Conservation (phyloP, 37 sponge, comb jelly and placozoan genomes). For the Bolinopsis microptera region DNA sequence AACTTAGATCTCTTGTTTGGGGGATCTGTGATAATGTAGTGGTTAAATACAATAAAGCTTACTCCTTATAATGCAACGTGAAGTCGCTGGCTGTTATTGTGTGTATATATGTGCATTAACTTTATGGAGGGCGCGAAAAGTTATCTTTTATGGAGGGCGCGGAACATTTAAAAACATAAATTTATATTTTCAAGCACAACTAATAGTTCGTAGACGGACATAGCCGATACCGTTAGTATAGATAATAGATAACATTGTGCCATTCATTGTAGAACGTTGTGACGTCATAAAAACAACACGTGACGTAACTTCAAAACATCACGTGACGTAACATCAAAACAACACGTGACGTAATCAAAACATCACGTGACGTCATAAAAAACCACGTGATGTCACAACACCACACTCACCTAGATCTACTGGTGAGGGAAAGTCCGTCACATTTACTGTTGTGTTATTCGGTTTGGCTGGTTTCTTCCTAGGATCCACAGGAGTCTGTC, state of each 20-base stretch:
- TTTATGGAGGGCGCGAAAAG: no score
- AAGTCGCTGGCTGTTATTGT: no score
- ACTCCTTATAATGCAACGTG: no score
- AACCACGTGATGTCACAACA: not conserved
- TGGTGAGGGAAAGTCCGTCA: slow-evolving; percentile 3
- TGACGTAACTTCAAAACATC: not conserved
- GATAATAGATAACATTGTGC: no score
- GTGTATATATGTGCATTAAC: no score
- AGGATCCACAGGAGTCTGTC: slow-evolving; percentile 57
- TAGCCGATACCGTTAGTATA: no score
- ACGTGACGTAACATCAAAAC: not conserved
- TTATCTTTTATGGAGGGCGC: no score
- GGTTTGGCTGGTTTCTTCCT: slow-evolving; percentile 44
- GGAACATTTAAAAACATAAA: no score
- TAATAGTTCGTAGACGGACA: no score
- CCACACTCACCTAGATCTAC: slow-evolving; percentile 9
- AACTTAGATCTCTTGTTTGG: slow-evolving; percentile 56
- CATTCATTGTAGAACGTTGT: no score
- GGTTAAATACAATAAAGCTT: no score
- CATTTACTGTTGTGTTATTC: not conserved
- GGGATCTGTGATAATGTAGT: slow-evolving; percentile 17
- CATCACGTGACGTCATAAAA: not conserved
- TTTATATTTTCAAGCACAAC: no score
- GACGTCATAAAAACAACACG: not conserved
- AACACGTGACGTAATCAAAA: not conserved